Base-by-base conservation (phyloP, 1,140 invertebrate species). In the Drosophila lacteicornis region DNA sequence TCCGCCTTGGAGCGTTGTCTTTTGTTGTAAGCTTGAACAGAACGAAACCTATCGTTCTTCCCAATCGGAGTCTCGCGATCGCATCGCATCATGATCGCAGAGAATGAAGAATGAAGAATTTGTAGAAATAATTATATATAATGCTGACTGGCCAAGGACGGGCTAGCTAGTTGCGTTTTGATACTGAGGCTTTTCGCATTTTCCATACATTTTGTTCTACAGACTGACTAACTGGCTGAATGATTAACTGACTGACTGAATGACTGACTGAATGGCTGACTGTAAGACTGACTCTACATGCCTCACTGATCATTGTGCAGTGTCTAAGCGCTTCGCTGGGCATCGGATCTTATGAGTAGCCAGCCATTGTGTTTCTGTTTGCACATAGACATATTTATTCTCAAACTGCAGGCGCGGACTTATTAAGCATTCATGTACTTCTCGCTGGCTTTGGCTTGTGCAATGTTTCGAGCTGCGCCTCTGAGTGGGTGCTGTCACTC, bases 121-220 rank as follows among this genome's bases (percentile, higher is more conserved):
- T 73, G 66, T 83, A 70, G 62, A 86, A 67, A 86, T 86, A 86
- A 86, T 86, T 86, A 88, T 86, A 88, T 80, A 83, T 83, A 86
- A 86, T 86, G 80, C 56, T 73, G 76, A 69, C 69, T 75, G 70
- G 65, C 83, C 83, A 86, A 86, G 83, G 83, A 88, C 83, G 77
- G 80, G 80, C 82, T 88, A 73, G 73, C 82, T 82, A 86, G 82
- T 50, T 60, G 75, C 63, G 79, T 84, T 85, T 81, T 73, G 82
- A 62, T 75, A 66, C 76, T 61, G 69, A 66, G 69, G 68, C 51
- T 81, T 78, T 77, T 75, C 68, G 47, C 73, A 75, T 85, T 81
- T 84, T 56, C 67, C 60, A 80, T 80, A 71, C 63, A 40, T n/a
- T 65, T 56, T 73, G 67, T 85, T 81, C 73, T 76, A 63, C 57